A percentile compares a stretch with the other conserved stretches of the same genome.
These are phyloP conservation scores for Montipora capitata DNA, from an alignment of 92 coral and sea anemone species.

Conservation along the genomic window DNA sequence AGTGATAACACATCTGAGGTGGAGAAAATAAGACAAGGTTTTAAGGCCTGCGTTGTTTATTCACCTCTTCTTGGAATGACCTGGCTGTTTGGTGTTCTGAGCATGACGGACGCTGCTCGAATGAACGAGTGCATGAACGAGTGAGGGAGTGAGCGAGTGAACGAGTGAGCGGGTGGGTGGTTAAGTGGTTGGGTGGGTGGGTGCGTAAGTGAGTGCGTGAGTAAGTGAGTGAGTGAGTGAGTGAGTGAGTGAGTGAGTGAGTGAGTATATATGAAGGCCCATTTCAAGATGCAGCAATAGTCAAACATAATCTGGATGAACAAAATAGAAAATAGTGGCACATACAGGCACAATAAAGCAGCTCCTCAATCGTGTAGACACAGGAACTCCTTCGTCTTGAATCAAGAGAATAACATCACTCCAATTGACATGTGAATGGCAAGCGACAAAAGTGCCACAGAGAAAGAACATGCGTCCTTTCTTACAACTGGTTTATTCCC, in stretches of 20 bases:
- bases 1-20: neutral
- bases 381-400: neutral
- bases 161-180: too few species aligned
- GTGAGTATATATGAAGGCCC: neutral
- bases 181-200: too few species aligned
- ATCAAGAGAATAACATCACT: neutral
- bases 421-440: neutral
- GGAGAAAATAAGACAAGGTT: slow-evolving; percentile 17
- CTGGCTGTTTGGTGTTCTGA: slow-evolving; percentile 78
- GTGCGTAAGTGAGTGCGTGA: too few species aligned
- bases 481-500: too few species aligned
- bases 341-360: neutral
- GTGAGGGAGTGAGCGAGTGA: too few species aligned
- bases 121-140: too few species aligned
- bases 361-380: neutral
- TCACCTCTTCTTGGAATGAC: slow-evolving; percentile 75
- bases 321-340: neutral
- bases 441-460: too few species aligned
- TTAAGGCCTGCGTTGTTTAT: slow-evolving; percentile 73
- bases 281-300: neutral
- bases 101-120: slow-evolving; percentile 52
- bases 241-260: too few species aligned
- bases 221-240: too few species aligned
- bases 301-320: neutral
- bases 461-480: neutral